Percentiles rank a stretch among this genome's conserved stretches.
Conservation (phyloP, 1,140 invertebrate species). For the Brachionus manjavacas region DNA sequence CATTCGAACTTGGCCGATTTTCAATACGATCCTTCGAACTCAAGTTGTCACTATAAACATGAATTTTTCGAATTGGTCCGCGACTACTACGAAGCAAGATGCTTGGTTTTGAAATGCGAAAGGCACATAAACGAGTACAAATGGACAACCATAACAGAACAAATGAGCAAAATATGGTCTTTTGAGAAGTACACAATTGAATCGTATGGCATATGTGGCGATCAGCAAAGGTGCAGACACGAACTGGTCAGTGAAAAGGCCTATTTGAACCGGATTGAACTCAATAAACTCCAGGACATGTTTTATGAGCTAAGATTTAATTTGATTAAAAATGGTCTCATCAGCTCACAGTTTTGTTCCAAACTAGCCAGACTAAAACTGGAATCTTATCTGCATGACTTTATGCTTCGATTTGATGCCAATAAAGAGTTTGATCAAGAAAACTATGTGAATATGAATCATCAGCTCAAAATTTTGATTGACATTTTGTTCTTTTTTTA, state of each 20-base stretch:
- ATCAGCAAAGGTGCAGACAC: conserved; percentile 25
- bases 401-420: background rate
- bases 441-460: conserved; percentile 6
- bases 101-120: conserved; percentile 13
- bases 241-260: conserved; percentile 28
- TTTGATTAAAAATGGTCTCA: conserved; percentile 41
- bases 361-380: conserved; percentile 34
- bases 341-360: conserved; percentile 37
- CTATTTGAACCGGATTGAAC: conserved; percentile 1
- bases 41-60: background rate
- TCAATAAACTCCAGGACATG: conserved; percentile 25
- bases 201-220: conserved; percentile 20
- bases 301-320: conserved; percentile 34
- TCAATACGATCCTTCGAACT: conserved; percentile 21
- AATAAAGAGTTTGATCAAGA: background rate
- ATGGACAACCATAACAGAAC: conserved; percentile 15
- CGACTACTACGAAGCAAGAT: conserved; percentile 26
- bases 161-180: conserved; percentile 36
- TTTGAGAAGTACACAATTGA: conserved; percentile 42
- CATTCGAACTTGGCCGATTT: conserved; percentile 18
- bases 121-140: conserved; percentile 37
- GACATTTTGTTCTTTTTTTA: conserved; percentile 40
- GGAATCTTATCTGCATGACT: conserved; percentile 31
- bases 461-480: conserved; percentile 34
- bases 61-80: conserved; percentile 12